phyloP scores from a whole-genome alignment of 2,888 invertebrate species.

The Phaonia tiefii region DNA sequence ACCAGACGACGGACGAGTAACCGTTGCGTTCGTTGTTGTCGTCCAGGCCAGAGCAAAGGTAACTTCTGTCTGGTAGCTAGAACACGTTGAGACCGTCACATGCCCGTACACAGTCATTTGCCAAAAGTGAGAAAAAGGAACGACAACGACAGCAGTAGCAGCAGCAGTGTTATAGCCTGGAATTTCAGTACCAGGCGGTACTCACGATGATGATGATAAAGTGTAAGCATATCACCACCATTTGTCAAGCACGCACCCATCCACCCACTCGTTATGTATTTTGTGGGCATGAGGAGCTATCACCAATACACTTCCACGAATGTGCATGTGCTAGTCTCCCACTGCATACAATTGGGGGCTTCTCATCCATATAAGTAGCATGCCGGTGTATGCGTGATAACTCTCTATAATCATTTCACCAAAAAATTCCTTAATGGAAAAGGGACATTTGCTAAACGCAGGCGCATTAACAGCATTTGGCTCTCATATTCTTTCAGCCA shows the following conservation, averaged over 20 bases:
- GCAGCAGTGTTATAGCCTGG: slow-evolving; percentile 73
- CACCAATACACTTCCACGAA: slow-evolving; percentile 34
- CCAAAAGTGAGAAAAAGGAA: slow-evolving; percentile 50
- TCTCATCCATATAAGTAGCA: not conserved
- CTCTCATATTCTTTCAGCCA: too few species aligned
- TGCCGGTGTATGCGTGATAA: not conserved
- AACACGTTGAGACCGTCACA: slow-evolving; percentile 68
- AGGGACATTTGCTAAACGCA: slow-evolving; percentile 31
- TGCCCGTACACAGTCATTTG: slow-evolving; percentile 70
- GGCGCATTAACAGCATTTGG: slow-evolving; percentile 29
- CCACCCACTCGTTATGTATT: slow-evolving; percentile 51
- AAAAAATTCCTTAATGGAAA: too few species aligned
- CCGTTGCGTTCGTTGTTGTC: slow-evolving; percentile 73
- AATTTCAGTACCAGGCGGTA: slow-evolving; percentile 71
- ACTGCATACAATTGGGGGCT: slow-evolving; percentile 19
- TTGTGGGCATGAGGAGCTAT: slow-evolving; percentile 29
- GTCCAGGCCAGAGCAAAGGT: slow-evolving; percentile 81
- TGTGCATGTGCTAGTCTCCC: slow-evolving; percentile 17
- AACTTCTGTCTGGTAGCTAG: slow-evolving; percentile 80
- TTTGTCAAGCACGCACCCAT: slow-evolving; percentile 56
- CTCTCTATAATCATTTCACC: not conserved
- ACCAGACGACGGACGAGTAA: slow-evolving; percentile 78
- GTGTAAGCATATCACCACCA: slow-evolving; percentile 55
- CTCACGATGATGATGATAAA: not conserved
- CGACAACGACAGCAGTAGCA: slow-evolving; percentile 66